phyloP scores from a whole-genome alignment of 2,888 invertebrate species.

The Thymelicus sylvestris region DNA sequence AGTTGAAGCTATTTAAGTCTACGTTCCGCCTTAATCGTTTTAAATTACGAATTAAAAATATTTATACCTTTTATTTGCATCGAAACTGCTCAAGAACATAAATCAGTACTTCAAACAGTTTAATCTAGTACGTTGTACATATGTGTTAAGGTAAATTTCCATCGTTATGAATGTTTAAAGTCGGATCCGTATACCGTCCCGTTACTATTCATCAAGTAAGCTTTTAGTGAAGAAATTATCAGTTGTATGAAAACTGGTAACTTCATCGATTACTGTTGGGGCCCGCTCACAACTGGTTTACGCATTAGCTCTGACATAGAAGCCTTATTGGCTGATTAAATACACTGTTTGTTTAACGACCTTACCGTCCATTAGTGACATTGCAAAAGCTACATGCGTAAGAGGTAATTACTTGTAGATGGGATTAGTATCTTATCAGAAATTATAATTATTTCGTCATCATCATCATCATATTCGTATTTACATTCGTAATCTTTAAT shows the following conservation, averaged over 20 bases:
- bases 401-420: slow-evolving; percentile 8
- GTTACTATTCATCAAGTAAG: slow-evolving; percentile 58
- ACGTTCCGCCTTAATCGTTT: slow-evolving; percentile 24
- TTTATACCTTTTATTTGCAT: slow-evolving; percentile 25
- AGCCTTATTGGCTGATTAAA: slow-evolving; percentile 57
- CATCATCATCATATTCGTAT: slow-evolving; percentile 7
- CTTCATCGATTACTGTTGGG: slow-evolving; percentile 51
- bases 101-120: slow-evolving; percentile 16
- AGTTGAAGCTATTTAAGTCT: slow-evolving; percentile 19
- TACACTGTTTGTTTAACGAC: slow-evolving; percentile 45
- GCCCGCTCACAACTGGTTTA: slow-evolving; percentile 58
- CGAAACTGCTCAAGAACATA: slow-evolving; percentile 8
- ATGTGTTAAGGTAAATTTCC: slow-evolving; percentile 22
- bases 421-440: slow-evolving; percentile 11
- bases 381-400: slow-evolving; percentile 34
- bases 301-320: slow-evolving; percentile 63
- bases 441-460: background rate
- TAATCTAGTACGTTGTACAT: slow-evolving; percentile 5
- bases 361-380: slow-evolving; percentile 44
- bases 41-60: slow-evolving; percentile 17
- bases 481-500: slow-evolving; percentile 1
- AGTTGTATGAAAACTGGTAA: slow-evolving; percentile 54
- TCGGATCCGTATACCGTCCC: slow-evolving; percentile 39
- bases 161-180: slow-evolving; percentile 35
- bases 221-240: slow-evolving; percentile 65